Conservation (phyloP, 2,797 vertebrate genomes). For the Allobates femoralis region DNA sequence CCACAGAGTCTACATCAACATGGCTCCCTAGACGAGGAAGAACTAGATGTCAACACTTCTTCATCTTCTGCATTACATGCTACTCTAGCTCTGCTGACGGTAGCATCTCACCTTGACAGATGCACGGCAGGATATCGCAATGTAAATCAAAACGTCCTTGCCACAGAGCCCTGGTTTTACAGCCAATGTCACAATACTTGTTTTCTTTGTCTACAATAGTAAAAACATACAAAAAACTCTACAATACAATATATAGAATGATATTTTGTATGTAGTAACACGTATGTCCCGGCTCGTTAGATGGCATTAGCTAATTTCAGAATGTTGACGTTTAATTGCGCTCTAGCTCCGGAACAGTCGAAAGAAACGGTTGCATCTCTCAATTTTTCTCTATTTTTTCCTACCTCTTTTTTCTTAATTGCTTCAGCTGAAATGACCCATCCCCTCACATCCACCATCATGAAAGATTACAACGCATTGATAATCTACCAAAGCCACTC, state of each 20-base stretch:
- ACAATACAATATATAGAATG: not conserved
- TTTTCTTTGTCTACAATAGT: not conserved
- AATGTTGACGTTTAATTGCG: not conserved
- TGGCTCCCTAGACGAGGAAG: not conserved
- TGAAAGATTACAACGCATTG: constrained; percentile 33
- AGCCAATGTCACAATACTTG: not conserved
- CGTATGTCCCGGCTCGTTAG: not conserved
- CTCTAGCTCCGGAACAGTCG: not conserved
- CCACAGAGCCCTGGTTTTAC: not conserved
- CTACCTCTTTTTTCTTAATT: constrained; percentile 19
- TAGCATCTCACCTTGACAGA: not conserved
- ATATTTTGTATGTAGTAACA: not conserved
- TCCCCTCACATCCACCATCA: constrained; percentile 16
- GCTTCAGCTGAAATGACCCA: constrained; percentile 35
- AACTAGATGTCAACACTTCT: constrained; percentile 24
- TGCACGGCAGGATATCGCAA: constrained; percentile 6
- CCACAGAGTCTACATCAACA: not conserved
- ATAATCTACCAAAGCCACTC: constrained; percentile 27
- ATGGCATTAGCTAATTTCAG: not conserved
- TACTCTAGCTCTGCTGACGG: not conserved
- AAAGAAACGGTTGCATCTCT: not conserved
- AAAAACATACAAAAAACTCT: not conserved
- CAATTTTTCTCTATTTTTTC: not conserved
- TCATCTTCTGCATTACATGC: not conserved
- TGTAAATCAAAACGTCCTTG: not conserved